Evolutionary conservation across 2,113 vertebrate genomes (phyloP).

Genomic region (Campylomormyrus numenius): DNA sequence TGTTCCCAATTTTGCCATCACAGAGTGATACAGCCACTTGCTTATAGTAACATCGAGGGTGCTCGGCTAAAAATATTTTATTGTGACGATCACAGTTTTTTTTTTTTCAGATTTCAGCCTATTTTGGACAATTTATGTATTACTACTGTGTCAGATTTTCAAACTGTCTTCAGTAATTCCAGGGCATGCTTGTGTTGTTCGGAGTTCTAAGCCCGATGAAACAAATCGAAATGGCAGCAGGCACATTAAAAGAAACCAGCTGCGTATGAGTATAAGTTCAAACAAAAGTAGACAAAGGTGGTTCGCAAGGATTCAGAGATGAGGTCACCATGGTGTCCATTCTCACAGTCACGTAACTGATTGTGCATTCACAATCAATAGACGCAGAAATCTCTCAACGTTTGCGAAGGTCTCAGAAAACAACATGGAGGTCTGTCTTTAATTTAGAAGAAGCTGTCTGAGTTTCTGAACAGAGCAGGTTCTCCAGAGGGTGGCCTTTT

Average conservation of each 20-base stretch:
- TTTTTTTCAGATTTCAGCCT: background rate
- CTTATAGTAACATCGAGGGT: background rate
- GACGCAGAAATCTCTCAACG: background rate
- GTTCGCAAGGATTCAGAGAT: background rate
- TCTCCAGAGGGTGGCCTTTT: background rate
- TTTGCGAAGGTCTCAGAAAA: background rate
- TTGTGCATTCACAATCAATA: background rate
- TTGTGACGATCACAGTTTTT: background rate
- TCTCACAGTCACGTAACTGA: background rate
- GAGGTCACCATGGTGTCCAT: background rate
- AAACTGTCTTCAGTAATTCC: constrained; percentile 3
- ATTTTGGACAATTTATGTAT: background rate
- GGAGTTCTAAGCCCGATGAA: background rate
- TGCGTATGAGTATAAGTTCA: background rate
- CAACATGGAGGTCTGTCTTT: background rate
- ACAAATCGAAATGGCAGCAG: background rate
- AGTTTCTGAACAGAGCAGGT: background rate
- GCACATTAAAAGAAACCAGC: background rate
- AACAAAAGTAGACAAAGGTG: background rate
- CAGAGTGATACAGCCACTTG: background rate
- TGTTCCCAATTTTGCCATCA: background rate
- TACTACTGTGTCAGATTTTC: background rate
- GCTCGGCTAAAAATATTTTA: background rate
- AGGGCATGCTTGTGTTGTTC: constrained; percentile 1
- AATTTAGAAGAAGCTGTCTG: background rate